These are phyloP conservation scores for Gibbula magus DNA, from an alignment of 2,888 invertebrate genomes.

Conservation along the genomic window DNA sequence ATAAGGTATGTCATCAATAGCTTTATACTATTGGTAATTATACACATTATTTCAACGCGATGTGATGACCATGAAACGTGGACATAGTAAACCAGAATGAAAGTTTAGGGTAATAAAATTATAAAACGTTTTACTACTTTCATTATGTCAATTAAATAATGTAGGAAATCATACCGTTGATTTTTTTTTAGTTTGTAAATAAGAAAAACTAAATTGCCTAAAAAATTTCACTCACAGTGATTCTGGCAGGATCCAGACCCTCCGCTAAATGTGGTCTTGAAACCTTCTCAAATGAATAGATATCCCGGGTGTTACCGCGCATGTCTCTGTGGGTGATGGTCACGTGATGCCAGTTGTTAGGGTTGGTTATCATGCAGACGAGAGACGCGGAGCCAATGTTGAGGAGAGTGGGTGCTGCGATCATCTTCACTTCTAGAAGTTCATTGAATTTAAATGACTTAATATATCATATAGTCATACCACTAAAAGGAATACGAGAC, in stretches of 20 bases:
- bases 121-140: no score
- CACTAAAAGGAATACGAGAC: background rate
- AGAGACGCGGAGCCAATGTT: background rate
- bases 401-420: background rate
- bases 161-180: background rate
- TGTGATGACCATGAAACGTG: no score
- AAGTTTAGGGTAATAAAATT: no score
- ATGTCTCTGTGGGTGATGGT: background rate
- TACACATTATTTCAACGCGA: no score
- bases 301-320: background rate
- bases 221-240: background rate
- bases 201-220: no score
- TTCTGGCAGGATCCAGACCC: background rate
- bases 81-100: no score
- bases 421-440: background rate
- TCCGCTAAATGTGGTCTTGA: background rate
- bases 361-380: background rate
- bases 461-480: background rate
- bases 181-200: background rate
- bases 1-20: no score
- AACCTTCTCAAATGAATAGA: background rate
- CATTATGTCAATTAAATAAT: background rate
- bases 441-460: no score
- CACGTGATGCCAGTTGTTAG: background rate
- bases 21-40: no score